Percentiles rank a stretch among this genome's conserved stretches.
Evolutionary conservation across 2,797 vertebrate species (phyloP).

Genomic region (Nannoperca australis): DNA sequence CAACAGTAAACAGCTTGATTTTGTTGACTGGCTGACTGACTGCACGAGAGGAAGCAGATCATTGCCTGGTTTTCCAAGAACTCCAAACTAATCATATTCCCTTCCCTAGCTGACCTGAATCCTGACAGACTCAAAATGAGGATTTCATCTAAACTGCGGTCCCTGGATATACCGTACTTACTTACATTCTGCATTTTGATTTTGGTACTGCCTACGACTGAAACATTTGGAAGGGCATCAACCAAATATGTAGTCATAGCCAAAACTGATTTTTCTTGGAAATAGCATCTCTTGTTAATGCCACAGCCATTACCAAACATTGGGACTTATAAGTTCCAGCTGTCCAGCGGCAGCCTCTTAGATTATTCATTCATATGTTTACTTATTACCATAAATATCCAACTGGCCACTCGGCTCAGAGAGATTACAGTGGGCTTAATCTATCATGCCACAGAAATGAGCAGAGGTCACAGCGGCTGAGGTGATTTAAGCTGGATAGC

Average conservation of each 20-base stretch:
- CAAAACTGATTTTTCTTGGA: conserved; percentile 61
- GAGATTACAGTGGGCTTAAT: conserved; percentile 82
- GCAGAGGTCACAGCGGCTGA: conserved; percentile 80
- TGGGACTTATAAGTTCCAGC: conserved; percentile 70
- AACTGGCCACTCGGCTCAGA: conserved; percentile 72
- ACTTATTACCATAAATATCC: conserved; percentile 84
- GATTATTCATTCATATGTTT: conserved; percentile 85
- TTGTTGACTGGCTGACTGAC: conserved; percentile 71
- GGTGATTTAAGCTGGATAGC: conserved; percentile 80
- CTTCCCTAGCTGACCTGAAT: conserved; percentile 74
- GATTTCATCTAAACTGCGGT: conserved; percentile 55
- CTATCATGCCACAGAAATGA: conserved; percentile 83
- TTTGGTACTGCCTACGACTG: not conserved
- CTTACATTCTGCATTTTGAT: conserved; percentile 21
- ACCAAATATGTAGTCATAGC: conserved; percentile 13
- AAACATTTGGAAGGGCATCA: conserved; percentile 1
- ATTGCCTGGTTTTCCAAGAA: conserved; percentile 78
- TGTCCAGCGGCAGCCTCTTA: conserved; percentile 71
- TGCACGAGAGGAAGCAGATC: conserved; percentile 69
- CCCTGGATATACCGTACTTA: conserved; percentile 36
- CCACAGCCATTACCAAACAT: conserved; percentile 62
- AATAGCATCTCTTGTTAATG: conserved; percentile 59
- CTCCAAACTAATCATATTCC: conserved; percentile 71
- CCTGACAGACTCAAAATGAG: conserved; percentile 62
- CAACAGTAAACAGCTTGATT: conserved; percentile 82